These are phyloP conservation scores for Aurelia coerulea DNA, from an alignment of 30 jellyfish, hydroid and myxozoan species.

Conservation along the genomic window DNA sequence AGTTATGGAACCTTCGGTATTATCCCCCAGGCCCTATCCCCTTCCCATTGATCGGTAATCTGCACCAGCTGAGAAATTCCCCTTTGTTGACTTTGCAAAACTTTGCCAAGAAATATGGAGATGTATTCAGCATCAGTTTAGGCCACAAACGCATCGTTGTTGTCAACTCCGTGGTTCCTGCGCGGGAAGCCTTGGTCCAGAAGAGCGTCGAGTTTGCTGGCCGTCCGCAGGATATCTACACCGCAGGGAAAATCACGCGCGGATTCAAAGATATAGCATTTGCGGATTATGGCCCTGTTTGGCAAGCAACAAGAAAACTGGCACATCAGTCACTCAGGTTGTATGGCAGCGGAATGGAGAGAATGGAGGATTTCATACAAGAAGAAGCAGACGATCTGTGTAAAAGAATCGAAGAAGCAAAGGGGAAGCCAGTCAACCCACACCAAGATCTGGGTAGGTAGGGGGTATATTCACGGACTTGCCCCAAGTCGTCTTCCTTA, in stretches of 20 bases:
- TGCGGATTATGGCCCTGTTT: conserved; percentile 55
- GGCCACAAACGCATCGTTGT: conserved; percentile 81
- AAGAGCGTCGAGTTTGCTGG: conserved; percentile 74
- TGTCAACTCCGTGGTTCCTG: conserved; percentile 59
- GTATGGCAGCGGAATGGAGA: conserved; percentile 65
- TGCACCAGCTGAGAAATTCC: conserved; percentile 47
- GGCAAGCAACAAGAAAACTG: conserved; percentile 53
- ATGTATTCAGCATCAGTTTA: conserved; percentile 73
- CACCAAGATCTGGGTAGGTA: conserved; percentile 47
- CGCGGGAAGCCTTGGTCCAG: conserved; percentile 74
- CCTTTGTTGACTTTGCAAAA: conserved; percentile 41
- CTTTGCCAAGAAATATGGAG: conserved; percentile 73
- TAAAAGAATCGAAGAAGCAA: conserved; percentile 15
- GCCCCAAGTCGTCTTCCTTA: too few species aligned
- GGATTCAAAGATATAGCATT: conserved; percentile 65
- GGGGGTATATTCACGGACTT: background rate
- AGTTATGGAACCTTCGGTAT: conserved; percentile 36
- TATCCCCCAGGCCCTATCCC: conserved; percentile 96
- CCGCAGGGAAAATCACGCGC: conserved; percentile 61
- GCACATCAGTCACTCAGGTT: conserved; percentile 60
- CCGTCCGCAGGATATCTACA: conserved; percentile 63
- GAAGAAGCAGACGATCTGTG: conserved; percentile 50
- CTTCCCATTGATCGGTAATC: conserved; percentile 79
- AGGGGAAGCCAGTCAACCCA: conserved; percentile 54
- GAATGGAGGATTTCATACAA: conserved; percentile 50